Conservation (phyloP, 1,140 invertebrate species). For the Scylla paramamosain region DNA sequence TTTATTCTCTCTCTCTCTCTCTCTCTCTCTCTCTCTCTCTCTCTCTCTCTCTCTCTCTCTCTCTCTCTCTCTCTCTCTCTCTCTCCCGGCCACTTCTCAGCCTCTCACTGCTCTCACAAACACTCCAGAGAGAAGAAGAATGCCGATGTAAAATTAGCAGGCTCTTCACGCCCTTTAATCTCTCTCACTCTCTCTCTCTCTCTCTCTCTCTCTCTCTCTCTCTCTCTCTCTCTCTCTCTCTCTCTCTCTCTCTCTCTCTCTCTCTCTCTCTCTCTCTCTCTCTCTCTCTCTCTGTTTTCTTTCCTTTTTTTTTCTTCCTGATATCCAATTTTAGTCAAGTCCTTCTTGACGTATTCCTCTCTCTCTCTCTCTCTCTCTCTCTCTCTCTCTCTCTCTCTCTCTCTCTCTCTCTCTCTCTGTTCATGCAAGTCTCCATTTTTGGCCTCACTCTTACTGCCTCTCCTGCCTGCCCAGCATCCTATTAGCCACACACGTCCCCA, state of each 20-base stretch:
- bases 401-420: no score
- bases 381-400: no score
- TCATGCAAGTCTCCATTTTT: no score
- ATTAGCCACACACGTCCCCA: no score
- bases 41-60: background rate
- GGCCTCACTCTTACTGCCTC: no score
- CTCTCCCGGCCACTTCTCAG: background rate
- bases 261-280: no score
- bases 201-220: conserved; percentile 36
- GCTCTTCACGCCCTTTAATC: background rate
- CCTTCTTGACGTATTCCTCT: no score
- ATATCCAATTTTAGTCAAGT: background rate
- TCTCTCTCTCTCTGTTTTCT: no score
- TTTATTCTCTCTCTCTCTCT: background rate
- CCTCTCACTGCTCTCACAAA: background rate
- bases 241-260: background rate
- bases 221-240: conserved; percentile 29
- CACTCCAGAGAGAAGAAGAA: background rate
- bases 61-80: conserved; percentile 11
- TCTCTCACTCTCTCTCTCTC: conserved; percentile 37
- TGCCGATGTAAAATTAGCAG: conserved; percentile 12
- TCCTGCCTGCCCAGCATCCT: no score
- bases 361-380: no score
- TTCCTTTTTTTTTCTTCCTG: background rate
- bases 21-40: background rate